A percentile compares a stretch with the other conserved stretches of the same genome.
Evolutionary conservation across 2,797 vertebrate genomes (phyloP).

Genomic region (Lycodopsis pacificus): DNA sequence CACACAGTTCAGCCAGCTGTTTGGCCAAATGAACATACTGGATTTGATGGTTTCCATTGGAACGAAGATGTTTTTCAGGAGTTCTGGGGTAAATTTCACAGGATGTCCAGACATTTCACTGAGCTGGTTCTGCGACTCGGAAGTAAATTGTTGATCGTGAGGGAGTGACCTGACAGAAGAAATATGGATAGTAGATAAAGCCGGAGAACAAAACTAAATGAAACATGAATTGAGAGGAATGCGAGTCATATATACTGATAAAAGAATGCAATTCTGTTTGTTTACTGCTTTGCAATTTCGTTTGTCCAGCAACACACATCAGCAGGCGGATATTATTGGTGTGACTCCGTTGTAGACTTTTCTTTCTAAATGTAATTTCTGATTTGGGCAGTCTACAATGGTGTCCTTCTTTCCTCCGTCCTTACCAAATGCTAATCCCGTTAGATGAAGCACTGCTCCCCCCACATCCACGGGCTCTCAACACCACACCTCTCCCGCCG

Average conservation of each 20-base stretch:
- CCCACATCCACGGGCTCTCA: constrained; percentile 80
- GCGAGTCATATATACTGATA: background rate
- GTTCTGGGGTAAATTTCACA: constrained; percentile 40
- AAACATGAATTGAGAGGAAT: background rate
- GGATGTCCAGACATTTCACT: constrained; percentile 9
- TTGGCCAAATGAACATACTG: constrained; percentile 77
- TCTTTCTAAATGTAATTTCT: background rate
- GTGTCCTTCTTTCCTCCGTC: background rate
- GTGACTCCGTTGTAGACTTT: no score
- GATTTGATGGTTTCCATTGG: constrained; percentile 85
- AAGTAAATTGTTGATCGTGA: constrained; percentile 46
- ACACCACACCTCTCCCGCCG: constrained; percentile 20
- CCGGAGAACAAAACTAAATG: background rate
- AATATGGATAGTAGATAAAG: background rate
- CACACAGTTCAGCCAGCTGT: background rate
- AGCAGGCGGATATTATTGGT: no score
- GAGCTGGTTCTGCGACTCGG: constrained; percentile 44
- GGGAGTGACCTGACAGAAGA: constrained; percentile 68
- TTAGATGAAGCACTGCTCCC: constrained; percentile 54
- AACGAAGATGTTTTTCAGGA: constrained; percentile 84
- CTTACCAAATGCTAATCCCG: constrained; percentile 61
- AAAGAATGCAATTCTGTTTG: background rate
- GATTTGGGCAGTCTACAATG: background rate
- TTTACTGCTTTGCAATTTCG: no score
- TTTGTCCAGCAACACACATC: no score